Conservation (phyloP, 2,797 vertebrate species). For the Pteronotus mesoamericanus region DNA sequence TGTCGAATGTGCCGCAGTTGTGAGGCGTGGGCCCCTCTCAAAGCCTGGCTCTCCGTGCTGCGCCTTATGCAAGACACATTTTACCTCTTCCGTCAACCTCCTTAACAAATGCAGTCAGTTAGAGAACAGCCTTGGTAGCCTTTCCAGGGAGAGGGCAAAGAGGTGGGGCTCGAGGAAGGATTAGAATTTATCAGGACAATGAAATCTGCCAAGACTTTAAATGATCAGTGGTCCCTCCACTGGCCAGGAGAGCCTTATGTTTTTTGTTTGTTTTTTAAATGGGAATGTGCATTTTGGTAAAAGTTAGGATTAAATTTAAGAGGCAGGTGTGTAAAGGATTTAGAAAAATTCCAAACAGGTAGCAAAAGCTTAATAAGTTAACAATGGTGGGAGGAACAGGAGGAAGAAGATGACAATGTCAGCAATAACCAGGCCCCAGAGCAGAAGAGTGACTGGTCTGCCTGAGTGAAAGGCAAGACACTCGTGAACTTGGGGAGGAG, state of each 20-base stretch:
- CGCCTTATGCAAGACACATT: slow-evolving; percentile 20
- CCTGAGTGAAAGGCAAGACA: neutral
- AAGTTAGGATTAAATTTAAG: neutral
- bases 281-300: neutral
- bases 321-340: neutral
- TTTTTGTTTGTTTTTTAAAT: neutral
- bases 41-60: too few relatives aligned
- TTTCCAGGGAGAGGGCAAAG: neutral
- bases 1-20: neutral
- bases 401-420: too few relatives aligned
- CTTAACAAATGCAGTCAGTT: slow-evolving; percentile 7
- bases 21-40: neutral
- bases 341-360: neutral
- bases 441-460: neutral
- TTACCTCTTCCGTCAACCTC: slow-evolving; percentile 51
- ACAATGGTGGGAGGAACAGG: neutral
- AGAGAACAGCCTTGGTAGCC: neutral
- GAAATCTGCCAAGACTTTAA: neutral
- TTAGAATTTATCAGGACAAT: slow-evolving; percentile 10
- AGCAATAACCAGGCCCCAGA: neutral
- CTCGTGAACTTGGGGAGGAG: too few relatives aligned
- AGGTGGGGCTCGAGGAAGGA: neutral
- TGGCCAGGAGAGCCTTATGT: neutral
- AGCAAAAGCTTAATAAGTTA: neutral
- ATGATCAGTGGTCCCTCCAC: neutral